A percentile compares a stretch with the other conserved stretches of the same genome.
These are phyloP conservation scores for Galendromus occidentalis DNA, from an alignment of 1,140 invertebrate species.

Conservation along the genomic window DNA sequence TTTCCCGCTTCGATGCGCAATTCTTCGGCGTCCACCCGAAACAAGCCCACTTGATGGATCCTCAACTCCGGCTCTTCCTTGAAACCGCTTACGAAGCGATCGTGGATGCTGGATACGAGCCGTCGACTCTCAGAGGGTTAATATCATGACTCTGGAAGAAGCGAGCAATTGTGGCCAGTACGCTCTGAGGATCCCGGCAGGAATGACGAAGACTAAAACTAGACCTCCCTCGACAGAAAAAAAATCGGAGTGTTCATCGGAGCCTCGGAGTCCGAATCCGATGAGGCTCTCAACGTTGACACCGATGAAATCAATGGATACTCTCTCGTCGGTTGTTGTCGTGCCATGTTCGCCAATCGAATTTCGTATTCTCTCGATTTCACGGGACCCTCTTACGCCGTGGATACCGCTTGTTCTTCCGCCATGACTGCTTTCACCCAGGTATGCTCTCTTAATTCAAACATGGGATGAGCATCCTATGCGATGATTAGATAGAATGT, in stretches of 20 bases:
- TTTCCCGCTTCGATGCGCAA: conserved; percentile 60
- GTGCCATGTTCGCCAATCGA: conserved; percentile 89
- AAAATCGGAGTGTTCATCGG: conserved; percentile 80
- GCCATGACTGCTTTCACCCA: conserved; percentile 52
- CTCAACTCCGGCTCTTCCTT: conserved; percentile 68
- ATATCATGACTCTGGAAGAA: conserved; percentile 11
- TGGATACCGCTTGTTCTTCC: conserved; percentile 91
- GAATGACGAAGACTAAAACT: conserved; percentile 38
- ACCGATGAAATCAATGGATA: conserved; percentile 67
- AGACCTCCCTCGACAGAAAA: conserved; percentile 47
- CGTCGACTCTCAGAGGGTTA: conserved; percentile 21
- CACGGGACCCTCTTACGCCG: conserved; percentile 61
- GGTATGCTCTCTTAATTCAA: neutral
- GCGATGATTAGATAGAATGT: too few species aligned
- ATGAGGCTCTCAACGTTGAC: conserved; percentile 29
- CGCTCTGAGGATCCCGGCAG: conserved; percentile 15
- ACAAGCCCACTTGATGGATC: conserved; percentile 86
- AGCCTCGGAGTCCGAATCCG: conserved; percentile 32
- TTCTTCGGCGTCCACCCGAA: conserved; percentile 82
- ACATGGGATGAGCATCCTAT: too few species aligned
- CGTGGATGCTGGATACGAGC: conserved; percentile 54
- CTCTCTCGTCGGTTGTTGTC: conserved; percentile 68
- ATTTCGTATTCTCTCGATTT: conserved; percentile 89
- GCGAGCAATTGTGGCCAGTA: neutral
- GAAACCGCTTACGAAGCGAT: conserved; percentile 87